Percentiles rank a stretch among this genome's conserved stretches.
These are phyloP conservation scores for Melitaea athalia DNA, from an alignment of 2,888 invertebrate species.

Conservation along the genomic window DNA sequence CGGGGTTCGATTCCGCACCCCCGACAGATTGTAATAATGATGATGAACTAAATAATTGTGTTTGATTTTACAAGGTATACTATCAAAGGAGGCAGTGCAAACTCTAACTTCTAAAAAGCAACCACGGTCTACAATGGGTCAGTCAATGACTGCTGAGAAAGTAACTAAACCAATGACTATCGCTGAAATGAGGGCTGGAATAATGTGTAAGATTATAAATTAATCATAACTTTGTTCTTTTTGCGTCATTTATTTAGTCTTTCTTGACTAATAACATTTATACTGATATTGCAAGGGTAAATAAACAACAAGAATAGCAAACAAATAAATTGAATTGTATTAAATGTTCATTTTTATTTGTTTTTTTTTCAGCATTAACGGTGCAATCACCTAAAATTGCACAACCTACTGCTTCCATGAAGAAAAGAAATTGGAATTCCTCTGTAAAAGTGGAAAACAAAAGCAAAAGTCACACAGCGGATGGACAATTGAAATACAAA, in stretches of 20 bases:
- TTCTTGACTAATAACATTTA: not conserved
- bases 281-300: not conserved
- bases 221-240: too few species aligned
- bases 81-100: conserved; percentile 55
- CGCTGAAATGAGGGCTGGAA: conserved; percentile 61
- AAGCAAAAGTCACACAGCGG: conserved; percentile 57
- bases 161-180: conserved; percentile 59
- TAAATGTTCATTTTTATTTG: too few species aligned
- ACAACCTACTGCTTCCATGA: conserved; percentile 49
- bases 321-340: not conserved
- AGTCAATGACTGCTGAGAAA: conserved; percentile 57
- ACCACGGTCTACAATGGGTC: conserved; percentile 49
- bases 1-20: too few species aligned
- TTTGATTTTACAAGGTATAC: conserved; percentile 52
- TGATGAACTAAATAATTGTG: not conserved
- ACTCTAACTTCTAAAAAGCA: conserved; percentile 58
- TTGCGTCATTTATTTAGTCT: not conserved
- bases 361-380: conserved; percentile 55
- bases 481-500: conserved; percentile 57
- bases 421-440: conserved; percentile 69
- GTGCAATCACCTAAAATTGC: conserved; percentile 48
- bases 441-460: conserved; percentile 67
- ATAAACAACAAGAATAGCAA: not conserved
- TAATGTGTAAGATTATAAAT: conserved; percentile 49
- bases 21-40: not conserved